Conservation (phyloP, 2,797 vertebrate genomes). For the Steatocranus sp. region DNA sequence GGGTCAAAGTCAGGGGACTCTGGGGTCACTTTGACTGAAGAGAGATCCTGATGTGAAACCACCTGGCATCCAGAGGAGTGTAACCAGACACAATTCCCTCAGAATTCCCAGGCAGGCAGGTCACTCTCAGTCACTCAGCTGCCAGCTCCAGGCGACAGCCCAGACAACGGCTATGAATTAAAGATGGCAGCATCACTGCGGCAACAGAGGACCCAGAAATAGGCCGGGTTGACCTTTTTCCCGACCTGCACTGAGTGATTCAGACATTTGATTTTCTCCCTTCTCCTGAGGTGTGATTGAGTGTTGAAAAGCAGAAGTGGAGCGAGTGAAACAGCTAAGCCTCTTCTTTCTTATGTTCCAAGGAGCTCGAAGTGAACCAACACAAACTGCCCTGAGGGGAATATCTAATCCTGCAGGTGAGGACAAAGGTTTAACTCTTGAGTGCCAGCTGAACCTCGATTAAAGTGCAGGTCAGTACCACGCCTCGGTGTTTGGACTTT, state of each 20-base stretch:
- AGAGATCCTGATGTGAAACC: constrained; percentile 24
- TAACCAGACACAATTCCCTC: constrained; percentile 40
- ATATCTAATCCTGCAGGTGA: constrained; percentile 15
- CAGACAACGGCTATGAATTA: constrained; percentile 66
- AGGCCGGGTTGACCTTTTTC: constrained; percentile 64
- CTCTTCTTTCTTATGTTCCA: background rate
- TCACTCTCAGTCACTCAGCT: constrained; percentile 56
- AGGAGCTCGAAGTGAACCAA: constrained; percentile 16
- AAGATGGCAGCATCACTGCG: constrained; percentile 59
- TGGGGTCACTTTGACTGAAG: constrained; percentile 24
- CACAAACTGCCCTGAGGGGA: constrained; percentile 16
- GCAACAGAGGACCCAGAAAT: constrained; percentile 57
- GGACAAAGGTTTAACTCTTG: constrained; percentile 23
- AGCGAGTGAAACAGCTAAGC: constrained; percentile 26
- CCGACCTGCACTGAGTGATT: constrained; percentile 58
- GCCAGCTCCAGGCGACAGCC: constrained; percentile 54
- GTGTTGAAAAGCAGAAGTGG: constrained; percentile 23
- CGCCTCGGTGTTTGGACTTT: background rate
- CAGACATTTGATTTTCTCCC: constrained; percentile 60
- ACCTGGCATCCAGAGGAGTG: constrained; percentile 30
- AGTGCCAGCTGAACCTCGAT: constrained; percentile 3
- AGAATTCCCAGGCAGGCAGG: constrained; percentile 42
- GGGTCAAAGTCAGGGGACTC: background rate
- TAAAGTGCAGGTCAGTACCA: background rate
- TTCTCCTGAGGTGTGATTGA: constrained; percentile 48